Base-by-base conservation (phyloP, 2,797 vertebrate genomes). In the Sebastiscus tertius region DNA sequence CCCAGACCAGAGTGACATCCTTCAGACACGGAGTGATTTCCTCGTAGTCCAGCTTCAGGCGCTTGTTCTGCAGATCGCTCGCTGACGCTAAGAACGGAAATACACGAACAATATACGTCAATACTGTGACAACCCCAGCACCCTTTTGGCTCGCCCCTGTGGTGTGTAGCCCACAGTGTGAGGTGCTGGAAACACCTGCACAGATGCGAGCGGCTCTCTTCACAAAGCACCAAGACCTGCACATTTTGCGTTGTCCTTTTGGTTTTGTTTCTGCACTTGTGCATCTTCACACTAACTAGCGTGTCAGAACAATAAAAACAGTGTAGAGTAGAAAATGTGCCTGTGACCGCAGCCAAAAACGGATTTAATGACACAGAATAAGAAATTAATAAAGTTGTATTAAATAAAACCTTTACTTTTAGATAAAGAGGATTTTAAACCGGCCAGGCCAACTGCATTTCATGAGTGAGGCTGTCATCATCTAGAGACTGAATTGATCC, bases 1-100 rank as follows among this genome's bases (percentile, higher is more conserved):
- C 98, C 98, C 98, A 99, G 76, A 98, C 96, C 61, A 96, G 74
- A 8, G 97, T 98, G 71, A 99, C 97, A 8, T 99, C 98, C 92
- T 98, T 99, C 65, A 99, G 96, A 89, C 98, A 99, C 0, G 97
- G 97, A 27, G 98, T 99, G 89, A 99, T 98, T 95, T 99, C 98
- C 88, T 99, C 98, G 0, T 99, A 99, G 89, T 99, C 98, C 26
- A 99, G 96, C 94, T 99, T 99, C 67, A 98, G 93, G 2, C 98
- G 96, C 77, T 96, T 98, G 92, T 97, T 99, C 93, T 97, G 96
- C 80, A 99, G 95, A 90, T 99, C 96, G 26, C 96, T 97, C 92
- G 98, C 97, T 36, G 98, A 97, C 79, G 97, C 98, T 99, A 29
- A 24, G 31, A 71, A 73, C 4, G 74, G 12, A 75, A 42, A 75